Conservation (phyloP, 2,797 vertebrate genomes). For the Scyliorhinus canicula region DNA sequence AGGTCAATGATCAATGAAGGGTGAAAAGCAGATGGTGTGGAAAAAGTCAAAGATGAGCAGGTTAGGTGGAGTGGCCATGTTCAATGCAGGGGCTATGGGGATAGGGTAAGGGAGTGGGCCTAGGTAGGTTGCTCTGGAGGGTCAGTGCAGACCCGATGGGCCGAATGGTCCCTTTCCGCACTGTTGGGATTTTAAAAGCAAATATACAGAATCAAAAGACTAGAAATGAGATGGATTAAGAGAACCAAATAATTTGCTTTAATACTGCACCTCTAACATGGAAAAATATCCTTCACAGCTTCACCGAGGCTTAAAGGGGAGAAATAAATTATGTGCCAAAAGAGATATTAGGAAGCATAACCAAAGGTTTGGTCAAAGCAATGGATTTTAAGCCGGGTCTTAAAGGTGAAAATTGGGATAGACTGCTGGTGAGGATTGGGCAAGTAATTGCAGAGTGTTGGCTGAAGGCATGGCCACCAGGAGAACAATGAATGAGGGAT, state of each 20-base stretch:
- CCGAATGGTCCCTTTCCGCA: too few species aligned
- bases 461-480: not conserved
- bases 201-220: not conserved
- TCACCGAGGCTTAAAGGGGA: not conserved
- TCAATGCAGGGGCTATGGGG: too few species aligned
- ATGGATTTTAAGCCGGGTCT: not conserved
- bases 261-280: not conserved
- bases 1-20: not conserved
- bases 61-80: too few species aligned
- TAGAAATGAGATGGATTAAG: not conserved
- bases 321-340: not conserved
- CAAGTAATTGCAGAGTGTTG: not conserved
- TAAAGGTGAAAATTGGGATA: not conserved
- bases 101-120: too few species aligned
- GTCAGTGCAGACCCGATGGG: too few species aligned
- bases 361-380: not conserved
- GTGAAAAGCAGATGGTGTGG: not conserved
- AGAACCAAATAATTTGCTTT: constrained; percentile 16
- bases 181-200: too few species aligned
- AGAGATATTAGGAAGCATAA: not conserved
- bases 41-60: too few species aligned
- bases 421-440: not conserved
- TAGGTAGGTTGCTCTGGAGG: too few species aligned
- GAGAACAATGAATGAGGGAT: not conserved
- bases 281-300: not conserved